Base-by-base conservation (phyloP, 2,113 vertebrate species). In the Albula glossodonta region DNA sequence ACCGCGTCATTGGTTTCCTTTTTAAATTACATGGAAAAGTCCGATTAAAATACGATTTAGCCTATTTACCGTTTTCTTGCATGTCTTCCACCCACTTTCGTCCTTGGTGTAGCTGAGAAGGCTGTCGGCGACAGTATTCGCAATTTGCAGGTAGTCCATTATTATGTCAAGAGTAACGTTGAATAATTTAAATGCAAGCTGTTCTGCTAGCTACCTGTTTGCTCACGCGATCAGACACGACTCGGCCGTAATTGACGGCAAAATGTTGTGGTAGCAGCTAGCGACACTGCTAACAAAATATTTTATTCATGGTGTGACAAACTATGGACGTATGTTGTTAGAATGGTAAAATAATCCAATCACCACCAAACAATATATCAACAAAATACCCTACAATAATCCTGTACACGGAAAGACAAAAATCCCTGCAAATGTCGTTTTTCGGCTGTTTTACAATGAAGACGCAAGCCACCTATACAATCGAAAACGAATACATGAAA, bases 41-140 rank as follows among this genome's bases (percentile, higher is more conserved):
- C n/a, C 53, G 51, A 41, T 41, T 56, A 56, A 78, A 56, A 19
- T 15, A 50, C 17, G 12, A 2, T 17, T 15, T 25, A n/a, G 50
- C 50, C 25, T 57, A n/a, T 49, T 49, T 57, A 85, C 84, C 78
- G 84, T 85, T 66, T 85, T 66, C 49, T 66, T 85, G 78, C 84
- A 66, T 10, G 78, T 91, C 89, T 94, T 96, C 97, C 98, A 99
- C 1, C 97, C 97, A 1, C 92, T 90, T 15, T 92, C 83, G 53
- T 98, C 97, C 82, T 83, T 93, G 81, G 92, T 96, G 92, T 97
- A 99, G 51, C 89, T n/a, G 52, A 84, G 78, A 88, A 98, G 5
- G 52, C 94, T 95, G 13, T 95, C 95, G 0, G 95, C 96, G 83
- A 96, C 84, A 8, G 78, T n/a, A 17, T 85, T 51, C 51, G 78